Percentiles rank a stretch among this genome's conserved stretches.
Conservation (phyloP, 1,140 invertebrate genomes). For the Samia ricini region DNA sequence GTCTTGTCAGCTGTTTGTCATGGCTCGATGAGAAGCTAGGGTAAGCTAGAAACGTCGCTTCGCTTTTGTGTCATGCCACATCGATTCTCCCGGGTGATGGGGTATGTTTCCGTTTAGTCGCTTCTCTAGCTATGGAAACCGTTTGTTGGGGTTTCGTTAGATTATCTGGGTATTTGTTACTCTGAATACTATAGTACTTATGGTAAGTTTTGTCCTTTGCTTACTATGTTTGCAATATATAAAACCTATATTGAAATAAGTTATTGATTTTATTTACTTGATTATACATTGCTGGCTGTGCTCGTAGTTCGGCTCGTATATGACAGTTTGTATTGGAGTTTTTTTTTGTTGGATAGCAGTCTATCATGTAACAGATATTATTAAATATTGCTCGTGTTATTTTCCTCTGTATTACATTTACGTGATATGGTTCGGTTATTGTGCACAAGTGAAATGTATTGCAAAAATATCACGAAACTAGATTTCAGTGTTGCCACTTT, state of each 20-base stretch:
- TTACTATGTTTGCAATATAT: not conserved
- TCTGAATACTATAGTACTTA: not conserved
- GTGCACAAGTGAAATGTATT: too few species aligned
- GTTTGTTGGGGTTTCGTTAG: not conserved
- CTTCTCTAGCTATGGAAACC: not conserved
- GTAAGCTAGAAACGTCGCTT: slow-evolving; percentile 27
- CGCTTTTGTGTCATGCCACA: slow-evolving; percentile 36
- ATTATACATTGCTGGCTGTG: too few species aligned
- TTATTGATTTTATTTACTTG: not conserved
- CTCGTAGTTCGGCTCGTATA: too few species aligned
- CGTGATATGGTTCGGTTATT: too few species aligned
- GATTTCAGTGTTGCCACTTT: too few species aligned
- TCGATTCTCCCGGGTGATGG: slow-evolving; percentile 17
- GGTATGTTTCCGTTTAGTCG: not conserved
- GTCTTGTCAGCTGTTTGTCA: too few species aligned
- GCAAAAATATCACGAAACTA: too few species aligned
- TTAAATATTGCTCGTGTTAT: too few species aligned
- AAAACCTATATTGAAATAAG: not conserved
- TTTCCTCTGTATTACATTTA: too few species aligned
- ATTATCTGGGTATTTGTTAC: not conserved
- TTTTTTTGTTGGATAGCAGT: too few species aligned
- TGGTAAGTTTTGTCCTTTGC: not conserved
- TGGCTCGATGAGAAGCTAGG: not conserved
- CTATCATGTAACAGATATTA: too few species aligned
- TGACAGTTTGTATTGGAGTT: too few species aligned